Evolutionary conservation across 1,140 invertebrate genomes (phyloP).

Genomic region (Zaprionus nigranus): DNA sequence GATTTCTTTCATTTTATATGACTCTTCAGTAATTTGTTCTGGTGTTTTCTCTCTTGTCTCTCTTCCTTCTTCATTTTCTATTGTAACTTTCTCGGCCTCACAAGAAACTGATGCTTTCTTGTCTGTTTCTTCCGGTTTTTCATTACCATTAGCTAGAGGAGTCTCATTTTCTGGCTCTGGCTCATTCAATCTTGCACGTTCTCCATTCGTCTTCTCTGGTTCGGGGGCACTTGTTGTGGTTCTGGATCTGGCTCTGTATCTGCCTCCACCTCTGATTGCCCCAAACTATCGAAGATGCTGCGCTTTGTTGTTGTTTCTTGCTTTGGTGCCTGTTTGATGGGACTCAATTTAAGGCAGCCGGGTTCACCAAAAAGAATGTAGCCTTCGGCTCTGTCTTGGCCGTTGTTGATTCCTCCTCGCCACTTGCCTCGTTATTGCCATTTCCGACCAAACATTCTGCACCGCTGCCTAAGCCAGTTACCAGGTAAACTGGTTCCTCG

Average conservation of each 20-base stretch:
- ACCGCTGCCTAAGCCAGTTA: slow-evolving; percentile 90
- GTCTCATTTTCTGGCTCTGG: neutral
- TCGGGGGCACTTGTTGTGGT: slow-evolving; percentile 4
- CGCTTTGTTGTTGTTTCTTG: slow-evolving; percentile 61
- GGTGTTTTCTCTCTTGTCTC: slow-evolving; percentile 10
- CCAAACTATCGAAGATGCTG: slow-evolving; percentile 68
- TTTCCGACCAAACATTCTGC: slow-evolving; percentile 87
- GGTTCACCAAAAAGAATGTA: slow-evolving; percentile 85
- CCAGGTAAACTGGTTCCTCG: slow-evolving; percentile 90
- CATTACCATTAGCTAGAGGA: slow-evolving; percentile 18
- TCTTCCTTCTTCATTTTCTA: neutral
- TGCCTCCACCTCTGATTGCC: neutral
- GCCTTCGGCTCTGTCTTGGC: slow-evolving; percentile 76
- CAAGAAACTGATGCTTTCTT: neutral
- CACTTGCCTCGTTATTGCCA: slow-evolving; percentile 53
- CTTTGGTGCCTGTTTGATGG: slow-evolving; percentile 69
- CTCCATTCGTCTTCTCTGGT: slow-evolving; percentile 65
- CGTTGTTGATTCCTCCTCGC: slow-evolving; percentile 28
- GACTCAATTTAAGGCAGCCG: slow-evolving; percentile 82
- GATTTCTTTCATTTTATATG: slow-evolving; percentile 41
- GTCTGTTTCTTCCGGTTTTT: slow-evolving; percentile 11
- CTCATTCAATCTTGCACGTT: slow-evolving; percentile 23
- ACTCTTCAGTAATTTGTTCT: neutral
- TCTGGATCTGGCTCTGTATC: neutral
- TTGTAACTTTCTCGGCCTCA: slow-evolving; percentile 8